Base-by-base conservation (phyloP, 2,888 invertebrate genomes). In the Byasa hedistus region DNA sequence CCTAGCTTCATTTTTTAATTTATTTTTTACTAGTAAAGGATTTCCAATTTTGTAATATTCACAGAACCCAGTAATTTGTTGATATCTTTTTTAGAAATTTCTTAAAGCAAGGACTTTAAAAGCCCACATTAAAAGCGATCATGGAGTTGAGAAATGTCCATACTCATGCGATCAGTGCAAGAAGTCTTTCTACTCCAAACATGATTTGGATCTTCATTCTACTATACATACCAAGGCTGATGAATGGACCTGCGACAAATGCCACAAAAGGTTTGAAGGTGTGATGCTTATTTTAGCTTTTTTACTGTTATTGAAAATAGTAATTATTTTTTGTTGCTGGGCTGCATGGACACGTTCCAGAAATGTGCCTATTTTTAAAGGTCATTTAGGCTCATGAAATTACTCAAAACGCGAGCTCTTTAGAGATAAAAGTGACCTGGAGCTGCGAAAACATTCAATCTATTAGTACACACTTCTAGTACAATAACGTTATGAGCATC, bases 231-330 rank as follows among this genome's bases (percentile, higher is more conserved):
- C 71, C 1, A 78, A 79, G 44, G 83, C 81, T 5, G 82, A 80
- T 0, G 74, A 73, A 24, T 88, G 85, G 82, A 80, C 78, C 54
- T 94, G 93, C 73, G 82, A 79, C 48, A 78, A 85, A 69, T 94
- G 93, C 70, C 70, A 82, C 10, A 93, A 93, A 73, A 82, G 85
- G 65, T 93, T 91, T 78, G 79, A 79, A 66, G 84, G 93, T 93
- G 21, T 27, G 64, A 15, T 78, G 80, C 79, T 73, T 24, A 65
- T 60, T 21, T 36, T 56, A 0, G n/a, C 3, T 17, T 22, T 56
- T 56, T 56, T 17, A 24, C 27, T 24, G 19, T 22, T 24, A 56
- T 56, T 24, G 4, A 19, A 27, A 17, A 17, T 27, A 22, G 32
- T 32, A 32, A 32, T 32, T 32, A 44, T 44, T 44, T 44, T 44